Evolutionary conservation across 2,888 invertebrate genomes (phyloP).

Genomic region (Poecilus cupreus): DNA sequence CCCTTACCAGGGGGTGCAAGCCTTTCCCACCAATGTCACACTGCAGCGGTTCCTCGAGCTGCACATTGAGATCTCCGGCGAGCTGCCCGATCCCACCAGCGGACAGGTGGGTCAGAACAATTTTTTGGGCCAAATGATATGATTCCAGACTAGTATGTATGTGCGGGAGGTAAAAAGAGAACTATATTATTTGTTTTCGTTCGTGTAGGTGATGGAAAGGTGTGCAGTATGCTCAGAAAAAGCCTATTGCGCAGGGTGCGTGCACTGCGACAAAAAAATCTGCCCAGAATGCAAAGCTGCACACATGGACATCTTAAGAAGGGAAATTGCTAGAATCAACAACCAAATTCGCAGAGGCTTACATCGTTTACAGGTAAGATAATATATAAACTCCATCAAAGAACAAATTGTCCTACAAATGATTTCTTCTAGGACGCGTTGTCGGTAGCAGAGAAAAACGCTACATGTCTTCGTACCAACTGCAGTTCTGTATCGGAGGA

Average conservation of each 20-base stretch:
- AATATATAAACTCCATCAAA: not conserved
- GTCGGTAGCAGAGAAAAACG: slow-evolving; percentile 90
- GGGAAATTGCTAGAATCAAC: slow-evolving; percentile 74
- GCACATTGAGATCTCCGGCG: slow-evolving; percentile 94
- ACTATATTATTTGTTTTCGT: too few species aligned
- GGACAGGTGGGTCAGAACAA: slow-evolving; percentile 84
- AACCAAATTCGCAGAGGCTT: slow-evolving; percentile 86
- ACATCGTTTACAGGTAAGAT: slow-evolving; percentile 80
- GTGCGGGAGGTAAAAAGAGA: too few species aligned
- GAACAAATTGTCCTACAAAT: not conserved
- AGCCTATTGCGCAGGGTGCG: slow-evolving; percentile 90
- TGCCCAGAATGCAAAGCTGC: slow-evolving; percentile 97
- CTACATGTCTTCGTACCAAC: slow-evolving; percentile 90
- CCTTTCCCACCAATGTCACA: slow-evolving; percentile 97
- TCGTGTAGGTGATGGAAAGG: slow-evolving; percentile 84
- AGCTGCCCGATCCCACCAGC: slow-evolving; percentile 92
- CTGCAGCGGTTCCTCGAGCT: slow-evolving; percentile 95
- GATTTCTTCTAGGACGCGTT: slow-evolving; percentile 81
- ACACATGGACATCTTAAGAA: slow-evolving; percentile 95
- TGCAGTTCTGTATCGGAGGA: slow-evolving; percentile 93
- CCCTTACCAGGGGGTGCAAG: slow-evolving; percentile 89
- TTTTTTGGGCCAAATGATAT: too few species aligned
- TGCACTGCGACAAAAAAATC: slow-evolving; percentile 97
- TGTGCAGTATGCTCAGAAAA: slow-evolving; percentile 96
- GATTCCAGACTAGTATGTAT: too few species aligned